These are phyloP conservation scores for Drosophila kanapiae DNA, from an alignment of 1,140 invertebrate genomes.

Conservation along the genomic window DNA sequence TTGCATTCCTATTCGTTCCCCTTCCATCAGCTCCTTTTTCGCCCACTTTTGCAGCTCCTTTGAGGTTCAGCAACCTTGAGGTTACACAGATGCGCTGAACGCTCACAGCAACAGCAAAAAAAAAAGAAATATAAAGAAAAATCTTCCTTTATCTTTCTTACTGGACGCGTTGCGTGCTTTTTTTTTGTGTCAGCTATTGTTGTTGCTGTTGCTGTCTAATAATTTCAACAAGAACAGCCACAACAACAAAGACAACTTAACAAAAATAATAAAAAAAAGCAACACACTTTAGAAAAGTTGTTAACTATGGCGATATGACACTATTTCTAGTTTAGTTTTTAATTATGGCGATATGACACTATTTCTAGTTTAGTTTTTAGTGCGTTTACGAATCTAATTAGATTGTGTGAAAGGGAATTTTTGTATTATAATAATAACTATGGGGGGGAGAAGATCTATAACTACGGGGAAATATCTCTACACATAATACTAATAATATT, in stretches of 20 bases:
- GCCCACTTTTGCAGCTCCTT: slow-evolving; percentile 18
- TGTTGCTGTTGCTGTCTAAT: slow-evolving; percentile 53
- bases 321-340: slow-evolving; percentile 12
- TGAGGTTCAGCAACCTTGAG: slow-evolving; percentile 72
- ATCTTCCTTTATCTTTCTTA: slow-evolving; percentile 48
- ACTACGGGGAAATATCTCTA: no score
- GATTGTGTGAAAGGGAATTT: neutral
- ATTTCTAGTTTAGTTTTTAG: neutral
- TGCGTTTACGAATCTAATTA: neutral
- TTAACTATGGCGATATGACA: slow-evolving; percentile 22
- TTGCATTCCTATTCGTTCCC: neutral
- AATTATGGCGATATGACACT: slow-evolving; percentile 15
- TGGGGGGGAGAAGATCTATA: no score
- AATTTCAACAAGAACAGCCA: slow-evolving; percentile 31
- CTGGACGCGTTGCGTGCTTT: slow-evolving; percentile 59
- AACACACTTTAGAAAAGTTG: slow-evolving; percentile 28
- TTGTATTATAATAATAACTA: neutral
- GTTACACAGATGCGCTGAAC: slow-evolving; percentile 46
- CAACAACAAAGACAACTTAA: slow-evolving; percentile 48
- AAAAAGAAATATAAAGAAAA: neutral
- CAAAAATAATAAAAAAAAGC: slow-evolving; percentile 10
- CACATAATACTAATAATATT: neutral
- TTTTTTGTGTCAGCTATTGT: slow-evolving; percentile 21
- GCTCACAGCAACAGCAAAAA: slow-evolving; percentile 32
- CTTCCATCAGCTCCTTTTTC: neutral